phyloP scores from a whole-genome alignment of 1,140 invertebrate genomes.

The Musca vetustissima region DNA sequence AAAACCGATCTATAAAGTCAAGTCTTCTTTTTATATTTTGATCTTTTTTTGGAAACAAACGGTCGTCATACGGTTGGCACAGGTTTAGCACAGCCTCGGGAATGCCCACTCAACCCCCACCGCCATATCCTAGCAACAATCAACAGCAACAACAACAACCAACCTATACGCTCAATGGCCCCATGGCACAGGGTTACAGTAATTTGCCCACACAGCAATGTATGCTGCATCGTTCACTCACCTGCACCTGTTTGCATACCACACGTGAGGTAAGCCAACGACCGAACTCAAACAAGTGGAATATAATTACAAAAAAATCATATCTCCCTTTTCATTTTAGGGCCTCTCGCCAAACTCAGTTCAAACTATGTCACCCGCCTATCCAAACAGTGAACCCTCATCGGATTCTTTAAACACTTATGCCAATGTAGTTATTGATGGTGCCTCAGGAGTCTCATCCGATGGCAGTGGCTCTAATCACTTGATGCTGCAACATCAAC shows the following conservation, averaged over 20 bases:
- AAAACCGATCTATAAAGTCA: slow-evolving; percentile 43
- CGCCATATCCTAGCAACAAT: slow-evolving; percentile 55
- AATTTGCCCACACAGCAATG: slow-evolving; percentile 58
- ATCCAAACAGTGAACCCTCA: slow-evolving; percentile 65
- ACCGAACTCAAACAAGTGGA: neutral
- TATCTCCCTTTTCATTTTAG: slow-evolving; percentile 44
- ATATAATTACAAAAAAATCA: neutral
- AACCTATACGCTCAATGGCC: slow-evolving; percentile 55
- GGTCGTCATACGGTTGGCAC: slow-evolving; percentile 59
- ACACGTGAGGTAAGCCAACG: slow-evolving; percentile 46
- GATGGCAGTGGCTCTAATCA: slow-evolving; percentile 31
- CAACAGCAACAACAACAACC: slow-evolving; percentile 59
- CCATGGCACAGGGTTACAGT: slow-evolving; percentile 45
- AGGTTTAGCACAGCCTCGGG: slow-evolving; percentile 53
- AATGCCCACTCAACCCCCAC: slow-evolving; percentile 59
- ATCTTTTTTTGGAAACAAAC: slow-evolving; percentile 54
- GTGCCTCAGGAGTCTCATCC: slow-evolving; percentile 24
- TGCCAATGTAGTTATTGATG: slow-evolving; percentile 48
- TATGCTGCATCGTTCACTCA: slow-evolving; percentile 65
- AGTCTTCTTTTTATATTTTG: slow-evolving; percentile 39
- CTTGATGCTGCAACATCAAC: slow-evolving; percentile 49
- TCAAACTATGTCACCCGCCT: slow-evolving; percentile 67
- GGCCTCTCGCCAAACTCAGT: slow-evolving; percentile 64
- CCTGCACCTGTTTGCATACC: slow-evolving; percentile 61
- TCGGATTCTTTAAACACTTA: slow-evolving; percentile 60